These are phyloP conservation scores for Trachelus tabidus DNA, from an alignment of 2,888 invertebrate genomes.

Conservation along the genomic window DNA sequence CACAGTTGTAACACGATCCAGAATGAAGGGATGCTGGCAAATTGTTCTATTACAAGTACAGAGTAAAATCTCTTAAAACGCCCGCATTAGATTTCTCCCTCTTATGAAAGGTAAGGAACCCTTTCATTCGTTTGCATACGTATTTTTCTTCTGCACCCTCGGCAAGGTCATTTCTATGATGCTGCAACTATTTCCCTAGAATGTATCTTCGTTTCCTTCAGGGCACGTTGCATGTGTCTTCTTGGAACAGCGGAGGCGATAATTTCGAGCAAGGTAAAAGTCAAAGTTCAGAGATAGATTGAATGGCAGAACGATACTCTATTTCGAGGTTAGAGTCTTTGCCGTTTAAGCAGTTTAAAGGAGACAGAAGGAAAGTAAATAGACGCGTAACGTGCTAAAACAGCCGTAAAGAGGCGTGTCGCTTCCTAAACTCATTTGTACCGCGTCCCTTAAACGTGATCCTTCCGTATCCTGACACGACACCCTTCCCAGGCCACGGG, in stretches of 20 bases:
- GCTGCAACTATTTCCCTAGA: not conserved
- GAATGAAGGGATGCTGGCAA: not conserved
- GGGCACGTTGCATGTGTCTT: not conserved
- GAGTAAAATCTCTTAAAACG: not conserved
- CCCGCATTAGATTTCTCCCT: not conserved
- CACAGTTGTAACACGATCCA: not conserved
- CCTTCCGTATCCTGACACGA: constrained; percentile 39
- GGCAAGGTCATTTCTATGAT: not conserved
- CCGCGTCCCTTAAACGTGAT: constrained; percentile 54
- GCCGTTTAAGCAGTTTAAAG: not conserved
- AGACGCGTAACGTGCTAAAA: constrained; percentile 35
- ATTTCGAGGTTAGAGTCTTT: not conserved
- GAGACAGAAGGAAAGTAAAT: constrained; percentile 36
- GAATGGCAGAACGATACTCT: not conserved
- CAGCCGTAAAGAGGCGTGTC: constrained; percentile 61
- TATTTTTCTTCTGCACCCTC: not conserved
- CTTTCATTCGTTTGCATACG: not conserved
- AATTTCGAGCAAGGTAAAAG: not conserved
- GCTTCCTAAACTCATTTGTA: constrained; percentile 63
- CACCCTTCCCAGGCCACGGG: constrained; percentile 3
- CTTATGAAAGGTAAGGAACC: not conserved
- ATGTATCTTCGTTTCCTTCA: not conserved
- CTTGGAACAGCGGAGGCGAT: too few species aligned
- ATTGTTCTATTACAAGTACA: not conserved
- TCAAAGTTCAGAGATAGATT: not conserved